Base-by-base conservation (phyloP, 2,888 invertebrate species). In the Hermaeophaga mercurialis region DNA sequence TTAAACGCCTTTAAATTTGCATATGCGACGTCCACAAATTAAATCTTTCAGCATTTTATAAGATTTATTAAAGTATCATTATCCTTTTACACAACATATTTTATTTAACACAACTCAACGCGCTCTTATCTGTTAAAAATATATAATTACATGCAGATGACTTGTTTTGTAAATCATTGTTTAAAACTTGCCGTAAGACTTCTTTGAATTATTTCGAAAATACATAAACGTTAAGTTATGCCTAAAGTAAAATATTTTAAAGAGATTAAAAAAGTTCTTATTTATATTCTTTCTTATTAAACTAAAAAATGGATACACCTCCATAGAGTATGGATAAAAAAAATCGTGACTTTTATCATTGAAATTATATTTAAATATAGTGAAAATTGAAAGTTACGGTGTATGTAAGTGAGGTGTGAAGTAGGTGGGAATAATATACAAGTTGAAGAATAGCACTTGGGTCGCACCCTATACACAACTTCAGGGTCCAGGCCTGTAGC, bases 21-120 rank as follows among this genome's bases (percentile, higher is more conserved):
- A 62, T 62, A 62, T 53, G 38, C 45, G 43, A 36, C 46, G 39
- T 50, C 34, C 53, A 59, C 56, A 59, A 59, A 59, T 59, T 56
- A 54, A 59, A 59, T 49, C 53, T 54, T 54, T 52, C 53, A 55
- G 49, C 59, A 34, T 58, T 61, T 54, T 39, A 41, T 45, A 31
- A 59, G 59, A 62, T 62, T 62, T 62, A 62, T 62, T 45, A 53
- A 57, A 57, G 62, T 62, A 59, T 59, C 57, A 57, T 62, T 62
- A 62, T 58, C 59, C n/a, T 47, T 56, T 19, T 43, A 52, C 53
- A 53, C 52, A 53, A 57, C 55, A 52, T 62, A 62, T 59, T 59
- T 62, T 62, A 59, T 49, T 58, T 58, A 48, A 58, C 58, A 46
- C 49, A 46, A 48, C 46, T 54, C 58, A 52, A 54, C 61, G 47